Conservation (phyloP, 2,797 vertebrate species). For the Danio albolineatus region DNA sequence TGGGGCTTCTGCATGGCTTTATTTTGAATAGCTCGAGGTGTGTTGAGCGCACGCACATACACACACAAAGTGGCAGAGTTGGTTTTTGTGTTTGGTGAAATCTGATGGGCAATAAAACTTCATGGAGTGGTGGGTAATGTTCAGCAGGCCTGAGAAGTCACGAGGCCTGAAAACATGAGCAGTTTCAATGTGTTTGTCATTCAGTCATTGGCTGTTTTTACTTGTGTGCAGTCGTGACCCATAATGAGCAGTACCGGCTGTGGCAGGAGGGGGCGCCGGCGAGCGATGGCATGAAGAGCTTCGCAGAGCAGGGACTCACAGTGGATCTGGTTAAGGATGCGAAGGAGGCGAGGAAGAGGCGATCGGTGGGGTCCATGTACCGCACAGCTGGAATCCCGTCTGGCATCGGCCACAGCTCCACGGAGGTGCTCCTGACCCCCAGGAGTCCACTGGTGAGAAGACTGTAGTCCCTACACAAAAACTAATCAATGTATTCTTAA, state of each 20-base stretch:
- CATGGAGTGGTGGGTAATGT: background rate
- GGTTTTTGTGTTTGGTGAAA: background rate
- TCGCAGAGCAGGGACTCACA: constrained; percentile 81
- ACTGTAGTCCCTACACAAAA: background rate
- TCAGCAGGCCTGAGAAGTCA: constrained; percentile 19
- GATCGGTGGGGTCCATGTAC: constrained; percentile 77
- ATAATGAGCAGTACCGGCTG: constrained; percentile 78
- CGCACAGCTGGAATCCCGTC: constrained; percentile 80
- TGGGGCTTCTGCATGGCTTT: background rate
- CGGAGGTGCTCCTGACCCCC: constrained; percentile 78
- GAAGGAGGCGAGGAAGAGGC: constrained; percentile 78
- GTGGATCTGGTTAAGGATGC: constrained; percentile 80
- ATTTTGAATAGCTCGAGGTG: background rate
- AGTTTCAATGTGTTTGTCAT: background rate
- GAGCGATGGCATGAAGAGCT: constrained; percentile 78
- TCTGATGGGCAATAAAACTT: constrained; percentile 16
- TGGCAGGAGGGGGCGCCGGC: constrained; percentile 79
- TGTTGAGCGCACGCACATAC: background rate
- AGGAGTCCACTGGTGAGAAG: constrained; percentile 77
- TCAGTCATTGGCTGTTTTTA: constrained; percentile 6
- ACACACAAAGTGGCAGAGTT: constrained; percentile 11
- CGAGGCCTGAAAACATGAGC: background rate
- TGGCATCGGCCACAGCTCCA: constrained; percentile 84
- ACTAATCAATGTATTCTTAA: background rate
- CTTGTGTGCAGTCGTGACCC: constrained; percentile 76